Base-by-base conservation (phyloP, 1,140 invertebrate genomes). In the Araneus ventricosus region DNA sequence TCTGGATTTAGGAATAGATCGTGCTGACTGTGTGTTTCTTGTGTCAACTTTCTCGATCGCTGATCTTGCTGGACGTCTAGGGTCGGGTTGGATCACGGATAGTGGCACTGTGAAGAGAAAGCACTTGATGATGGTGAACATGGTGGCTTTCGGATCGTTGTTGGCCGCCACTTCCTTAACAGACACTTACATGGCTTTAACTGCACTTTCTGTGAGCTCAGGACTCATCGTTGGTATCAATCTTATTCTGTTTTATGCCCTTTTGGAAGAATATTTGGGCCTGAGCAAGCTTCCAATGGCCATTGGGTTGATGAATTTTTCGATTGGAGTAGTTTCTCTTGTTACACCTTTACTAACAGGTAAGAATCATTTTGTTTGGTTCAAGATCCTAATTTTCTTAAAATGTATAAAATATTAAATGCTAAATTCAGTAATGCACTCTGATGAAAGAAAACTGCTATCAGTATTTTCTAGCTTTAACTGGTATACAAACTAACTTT, bases 181-280 rank as follows among this genome's bases (percentile, higher is more conserved):
- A 37, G 93, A 27, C 7, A 93, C 79, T 5, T 94, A 93, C 37
- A 61, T 93, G 0, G 45, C 70, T n/a, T 34, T 94, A 22, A 94
- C 90, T 10, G 75, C 93, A 20, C 41, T 94, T 7, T 91, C 93
- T 52, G 85, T 92, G 1, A 63, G 41, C 17, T 27, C 93, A 7
- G 94, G 94, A 7, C 63, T 94, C 4, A 22, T 94, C 4, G 80
- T 89, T 14, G 94, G 94, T 20, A 63, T 86, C 17, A 92, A 94
- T 59, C 87, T 94, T 37, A 93, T 94, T 30, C 80, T 94, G 2
- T 94, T 94, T 34, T 94, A 87, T 80, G 92, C 94, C 7, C 80
- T 94, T 7, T 52, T 94, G 4, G 92, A 94, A 22, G 94, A 94
- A 27, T 94, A 94, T 85, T 52, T 94, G 20, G 94, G 94, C 7